Base-by-base conservation (phyloP, 2,888 invertebrate species). In the Invenusta paracnida region DNA sequence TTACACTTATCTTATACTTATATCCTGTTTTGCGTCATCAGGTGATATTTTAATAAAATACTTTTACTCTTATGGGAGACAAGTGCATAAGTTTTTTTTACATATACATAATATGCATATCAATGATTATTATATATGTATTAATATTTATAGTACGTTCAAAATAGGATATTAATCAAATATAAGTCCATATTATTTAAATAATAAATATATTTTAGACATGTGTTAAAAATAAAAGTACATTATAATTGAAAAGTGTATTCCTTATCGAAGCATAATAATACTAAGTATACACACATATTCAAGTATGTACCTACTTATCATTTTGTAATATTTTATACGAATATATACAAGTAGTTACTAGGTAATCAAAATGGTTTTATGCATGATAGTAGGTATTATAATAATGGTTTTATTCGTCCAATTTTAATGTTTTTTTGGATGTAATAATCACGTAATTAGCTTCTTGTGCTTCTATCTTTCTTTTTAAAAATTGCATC, bases 351-450 rank as follows among this genome's bases (percentile, higher is more conserved):
- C 48, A 48, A 48, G 48, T 48, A 17, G 48, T 17, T 48, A 48
- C 17, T 48, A 48, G 48, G 48, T 48, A 48, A 48, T 48, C 48
- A 17, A 48, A 48, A 48, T 48, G 5, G 48, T 48, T 48, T 48
- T 48, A 48, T 48, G 48, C 48, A 48, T 48, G 48, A 48, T 48
- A 48, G 48, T 48, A 48, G 5, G 48, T 17, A 11, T 48, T 48
- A 11, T 48, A 48, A 48, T 48, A 48, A 48, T 73, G 73, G 73
- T 25, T 73, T 73, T 2, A 73, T 73, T 73, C 73, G 27, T 73
- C 73, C 73, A 73, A 73, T 73, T 73, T 73, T 73, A 23, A 73
- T 73, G 73, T 73, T 73, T 73, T 73, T n/a, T n/a, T n/a, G n/a
- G n/a, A n/a, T n/a, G n/a, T n/a, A n/a, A n/a, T n/a, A n/a, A n/a